Base-by-base conservation (phyloP, 2,113 vertebrate species). In the Halcyon malimbica region DNA sequence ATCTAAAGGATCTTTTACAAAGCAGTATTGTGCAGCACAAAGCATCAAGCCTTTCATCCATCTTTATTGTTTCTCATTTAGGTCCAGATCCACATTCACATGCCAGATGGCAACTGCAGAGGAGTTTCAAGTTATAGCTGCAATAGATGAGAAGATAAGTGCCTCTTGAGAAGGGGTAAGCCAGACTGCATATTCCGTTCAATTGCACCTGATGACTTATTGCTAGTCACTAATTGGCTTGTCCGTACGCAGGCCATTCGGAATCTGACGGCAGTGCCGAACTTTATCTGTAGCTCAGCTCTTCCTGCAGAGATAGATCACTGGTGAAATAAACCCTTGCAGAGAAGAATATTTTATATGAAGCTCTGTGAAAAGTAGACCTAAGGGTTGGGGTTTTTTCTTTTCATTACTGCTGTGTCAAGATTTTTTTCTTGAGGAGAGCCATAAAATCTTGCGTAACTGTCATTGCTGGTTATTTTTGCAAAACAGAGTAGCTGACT, bases 31-130 rank as follows among this genome's bases (percentile, higher is more conserved):
- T 83, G 73, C 67, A 83, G 60, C 16, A 2, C 74, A 51, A 60
- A 86, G 83, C 85, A 73, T 59, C 13, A 20, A 92, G 90, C 83
- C 77, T 96, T 90, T 90, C 86, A 74, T 92, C 86, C 19, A 16
- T 95, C 89, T 96, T 98, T 91, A 97, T 96, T 95, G 93, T 92
- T 95, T 94, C 83, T 88, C 41, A 33, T 95, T 98, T 93, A 88
- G 83, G 93, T 91, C 80, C 90, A 93, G 92, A 81, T 94, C 85
- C 81, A 84, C 76, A 16, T 78, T 95, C 76, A 53, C 31, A 64
- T 94, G 85, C 88, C 83, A 92, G 93, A 96, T 97, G 97, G 96
- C 90, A 97, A 62, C 84, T 94, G 85, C 83, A 91, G 89, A 95
- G 59, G 31, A 95, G 94, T 94, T 95, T 96, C 86, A 96, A 91